These are phyloP conservation scores for Pollimyrus isidori DNA, from an alignment of 2,113 vertebrate genomes.

Conservation along the genomic window DNA sequence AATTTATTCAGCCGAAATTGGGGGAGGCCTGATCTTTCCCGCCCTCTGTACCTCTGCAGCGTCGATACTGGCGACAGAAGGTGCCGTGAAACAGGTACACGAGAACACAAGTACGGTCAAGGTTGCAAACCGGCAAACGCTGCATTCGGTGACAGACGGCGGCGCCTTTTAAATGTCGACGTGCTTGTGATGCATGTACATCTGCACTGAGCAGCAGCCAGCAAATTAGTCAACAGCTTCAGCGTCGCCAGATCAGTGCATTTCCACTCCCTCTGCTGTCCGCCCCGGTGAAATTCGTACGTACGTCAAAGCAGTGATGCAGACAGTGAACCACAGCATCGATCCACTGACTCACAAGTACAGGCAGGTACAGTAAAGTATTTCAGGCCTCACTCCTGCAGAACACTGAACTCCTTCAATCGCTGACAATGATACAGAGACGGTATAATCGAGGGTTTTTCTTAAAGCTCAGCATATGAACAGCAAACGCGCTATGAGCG, in stretches of 20 bases:
- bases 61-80: not conserved
- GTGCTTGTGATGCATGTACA: not conserved
- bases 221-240: not conserved
- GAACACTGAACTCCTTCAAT: not conserved
- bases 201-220: not conserved
- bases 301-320: not conserved
- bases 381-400: not conserved
- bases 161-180: not conserved
- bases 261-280: not conserved
- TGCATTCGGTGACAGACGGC: not conserved
- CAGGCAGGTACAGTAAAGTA: not conserved
- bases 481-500: not conserved
- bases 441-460: not conserved
- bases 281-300: not conserved
- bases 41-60: not conserved
- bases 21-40: not conserved
- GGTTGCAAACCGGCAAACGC: not conserved
- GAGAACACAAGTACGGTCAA: not conserved
- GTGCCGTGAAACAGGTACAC: not conserved
- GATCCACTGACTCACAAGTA: not conserved
- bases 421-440: not conserved
- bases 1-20: too few species aligned
- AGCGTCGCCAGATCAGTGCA: not conserved
- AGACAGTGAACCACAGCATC: not conserved
- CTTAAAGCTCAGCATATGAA: not conserved